A percentile compares a stretch with the other conserved stretches of the same genome.
phyloP scores from a whole-genome alignment of 1,140 invertebrate species.

The Tenebrio molitor region DNA sequence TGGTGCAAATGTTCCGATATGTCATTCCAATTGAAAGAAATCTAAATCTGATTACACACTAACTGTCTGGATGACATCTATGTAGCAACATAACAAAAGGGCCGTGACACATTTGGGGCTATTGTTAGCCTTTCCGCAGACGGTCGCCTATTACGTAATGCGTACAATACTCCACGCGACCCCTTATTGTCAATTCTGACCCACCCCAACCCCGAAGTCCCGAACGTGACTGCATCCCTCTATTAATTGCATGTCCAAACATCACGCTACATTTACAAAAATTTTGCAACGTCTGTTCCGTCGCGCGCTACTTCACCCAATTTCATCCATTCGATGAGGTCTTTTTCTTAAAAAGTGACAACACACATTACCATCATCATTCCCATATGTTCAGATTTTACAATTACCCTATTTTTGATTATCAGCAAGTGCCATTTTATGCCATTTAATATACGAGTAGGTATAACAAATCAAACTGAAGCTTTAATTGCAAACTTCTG shows the following conservation, averaged over 20 bases:
- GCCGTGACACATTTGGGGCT: conserved; percentile 45
- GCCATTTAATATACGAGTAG: too few species aligned
- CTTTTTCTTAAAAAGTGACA: too few species aligned
- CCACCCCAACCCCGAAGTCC: conserved; percentile 40
- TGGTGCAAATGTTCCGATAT: conserved; percentile 27
- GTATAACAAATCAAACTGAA: too few species aligned
- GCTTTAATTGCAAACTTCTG: too few species aligned
- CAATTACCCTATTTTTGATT: too few species aligned
- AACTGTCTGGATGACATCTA: conserved; percentile 44
- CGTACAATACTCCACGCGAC: conserved; percentile 23
- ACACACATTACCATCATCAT: too few species aligned
- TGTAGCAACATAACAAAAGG: conserved; percentile 38
- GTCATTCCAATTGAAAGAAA: conserved; percentile 46
- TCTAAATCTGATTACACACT: conserved; percentile 50
- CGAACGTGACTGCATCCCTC: conserved; percentile 42
- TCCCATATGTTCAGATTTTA: too few species aligned
- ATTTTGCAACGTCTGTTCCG: conserved; percentile 1
- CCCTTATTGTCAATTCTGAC: conserved; percentile 47
- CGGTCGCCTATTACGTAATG: conserved; percentile 46
- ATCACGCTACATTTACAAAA: conserved; percentile 51
- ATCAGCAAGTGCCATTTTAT: too few species aligned
- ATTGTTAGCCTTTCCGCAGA: conserved; percentile 49
- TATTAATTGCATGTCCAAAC: conserved; percentile 52
- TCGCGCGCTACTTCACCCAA: background rate
- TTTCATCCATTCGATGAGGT: too few species aligned